Conservation (phyloP, 2,797 vertebrate genomes). For the Eupleurogrammus muticus region DNA sequence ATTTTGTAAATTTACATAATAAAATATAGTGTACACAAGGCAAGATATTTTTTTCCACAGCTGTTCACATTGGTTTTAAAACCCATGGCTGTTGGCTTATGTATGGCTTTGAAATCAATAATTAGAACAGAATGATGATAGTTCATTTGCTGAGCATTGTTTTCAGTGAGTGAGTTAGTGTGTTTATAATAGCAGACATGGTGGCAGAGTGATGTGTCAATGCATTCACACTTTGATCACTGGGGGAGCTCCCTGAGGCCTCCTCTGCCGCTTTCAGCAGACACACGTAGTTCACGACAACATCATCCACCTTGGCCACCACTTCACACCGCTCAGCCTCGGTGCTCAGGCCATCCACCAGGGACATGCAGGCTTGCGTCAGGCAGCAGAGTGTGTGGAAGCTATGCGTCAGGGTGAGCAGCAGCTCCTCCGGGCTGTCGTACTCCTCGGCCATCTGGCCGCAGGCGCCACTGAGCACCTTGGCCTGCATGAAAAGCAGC, state of each 20-base stretch:
- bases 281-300: constrained; percentile 91
- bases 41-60: constrained; percentile 86
- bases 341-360: constrained; percentile 89
- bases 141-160: constrained; percentile 91
- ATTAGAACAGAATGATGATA: constrained; percentile 87
- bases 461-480: constrained; percentile 91
- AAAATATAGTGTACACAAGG: constrained; percentile 98
- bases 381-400: constrained; percentile 96
- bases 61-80: constrained; percentile 86
- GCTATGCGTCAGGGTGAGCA: constrained; percentile 94
- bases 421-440: constrained; percentile 91
- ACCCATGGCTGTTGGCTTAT: constrained; percentile 86
- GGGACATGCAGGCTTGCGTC: constrained; percentile 93
- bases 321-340: constrained; percentile 88
- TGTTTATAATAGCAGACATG: constrained; percentile 93
- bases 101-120: constrained; percentile 98
- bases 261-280: constrained; percentile 91
- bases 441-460: constrained; percentile 91
- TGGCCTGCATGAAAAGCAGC: constrained; percentile 90
- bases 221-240: constrained; percentile 90
- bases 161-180: constrained; percentile 94
- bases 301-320: constrained; percentile 89
- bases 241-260: constrained; percentile 84
- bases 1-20: constrained; percentile 86
- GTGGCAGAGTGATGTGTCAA: constrained; percentile 91